A percentile compares a stretch with the other conserved stretches of the same genome.
phyloP scores from a whole-genome alignment of 2,888 invertebrate genomes.

The Drosophila barbarae region DNA sequence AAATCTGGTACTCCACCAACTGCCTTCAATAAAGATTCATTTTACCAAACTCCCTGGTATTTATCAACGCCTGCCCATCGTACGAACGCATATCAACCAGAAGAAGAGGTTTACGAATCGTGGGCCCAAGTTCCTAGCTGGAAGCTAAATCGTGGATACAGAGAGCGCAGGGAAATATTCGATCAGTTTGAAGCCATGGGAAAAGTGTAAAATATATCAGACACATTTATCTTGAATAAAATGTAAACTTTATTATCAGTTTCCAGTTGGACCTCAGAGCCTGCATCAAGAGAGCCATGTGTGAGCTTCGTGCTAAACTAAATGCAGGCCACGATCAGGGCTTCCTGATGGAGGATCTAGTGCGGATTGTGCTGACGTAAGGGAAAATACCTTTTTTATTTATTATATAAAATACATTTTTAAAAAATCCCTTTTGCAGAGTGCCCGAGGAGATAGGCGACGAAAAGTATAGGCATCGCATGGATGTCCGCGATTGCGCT shows the following conservation, averaged over 20 bases:
- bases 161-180: conserved; percentile 66
- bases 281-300: conserved; percentile 84
- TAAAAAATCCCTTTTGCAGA: conserved; percentile 4
- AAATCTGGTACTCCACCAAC: no score
- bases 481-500: conserved; percentile 32
- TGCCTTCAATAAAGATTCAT: conserved; percentile 14
- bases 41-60: conserved; percentile 49
- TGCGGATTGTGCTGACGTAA: conserved; percentile 84
- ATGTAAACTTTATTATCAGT: conserved; percentile 16
- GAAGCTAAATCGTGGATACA: conserved; percentile 58
- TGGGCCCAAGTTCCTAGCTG: conserved; percentile 45
- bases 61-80: conserved; percentile 10
- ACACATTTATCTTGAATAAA: accelerated
- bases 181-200: conserved; percentile 64
- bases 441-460: conserved; percentile 52
- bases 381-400: conserved; percentile 17
- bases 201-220: conserved; percentile 44
- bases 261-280: conserved; percentile 57
- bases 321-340: conserved; percentile 80
- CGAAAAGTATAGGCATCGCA: conserved; percentile 45
- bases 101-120: conserved; percentile 38
- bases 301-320: conserved; percentile 82
- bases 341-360: conserved; percentile 83
- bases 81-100: neutral
- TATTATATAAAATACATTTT: neutral